Evolutionary conservation across 2,113 vertebrate genomes (phyloP).

Genomic region (Malurus alboscapulatus): DNA sequence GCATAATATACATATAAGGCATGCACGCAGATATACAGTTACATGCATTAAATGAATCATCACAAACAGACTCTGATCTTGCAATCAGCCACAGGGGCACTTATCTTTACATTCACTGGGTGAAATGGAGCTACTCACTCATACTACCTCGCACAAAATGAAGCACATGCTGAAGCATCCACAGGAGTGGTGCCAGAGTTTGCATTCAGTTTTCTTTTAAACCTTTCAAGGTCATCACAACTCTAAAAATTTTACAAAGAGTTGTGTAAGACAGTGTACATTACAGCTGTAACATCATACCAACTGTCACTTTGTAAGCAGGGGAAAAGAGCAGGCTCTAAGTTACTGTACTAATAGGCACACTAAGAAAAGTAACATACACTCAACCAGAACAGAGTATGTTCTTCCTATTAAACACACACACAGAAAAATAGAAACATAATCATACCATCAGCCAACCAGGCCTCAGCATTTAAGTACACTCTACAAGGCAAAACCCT

Average conservation of each 20-base stretch:
- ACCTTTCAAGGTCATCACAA: neutral
- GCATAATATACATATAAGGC: neutral
- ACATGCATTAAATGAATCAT: neutral
- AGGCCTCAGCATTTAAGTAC: neutral
- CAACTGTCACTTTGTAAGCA: neutral
- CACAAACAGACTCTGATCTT: neutral
- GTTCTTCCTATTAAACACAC: conserved; percentile 16
- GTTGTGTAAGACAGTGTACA: neutral
- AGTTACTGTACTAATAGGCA: neutral
- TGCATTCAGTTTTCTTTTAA: neutral
- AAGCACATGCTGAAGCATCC: neutral
- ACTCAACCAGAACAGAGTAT: neutral
- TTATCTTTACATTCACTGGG: neutral
- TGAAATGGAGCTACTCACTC: neutral
- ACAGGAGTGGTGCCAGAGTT: neutral
- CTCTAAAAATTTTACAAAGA: neutral
- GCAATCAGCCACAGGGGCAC: neutral
- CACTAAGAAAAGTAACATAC: neutral
- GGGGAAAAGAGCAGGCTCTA: neutral
- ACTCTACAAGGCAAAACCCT: neutral
- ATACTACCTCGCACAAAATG: neutral
- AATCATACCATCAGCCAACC: neutral
- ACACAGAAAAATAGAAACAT: conserved; percentile 17
- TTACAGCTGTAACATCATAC: neutral
- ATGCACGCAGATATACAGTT: neutral